Evolutionary conservation across 2,797 vertebrate species (phyloP), one percentile per base, ranked within the genome.

Genomic region (Hydrocynus forskahlii): DNA sequence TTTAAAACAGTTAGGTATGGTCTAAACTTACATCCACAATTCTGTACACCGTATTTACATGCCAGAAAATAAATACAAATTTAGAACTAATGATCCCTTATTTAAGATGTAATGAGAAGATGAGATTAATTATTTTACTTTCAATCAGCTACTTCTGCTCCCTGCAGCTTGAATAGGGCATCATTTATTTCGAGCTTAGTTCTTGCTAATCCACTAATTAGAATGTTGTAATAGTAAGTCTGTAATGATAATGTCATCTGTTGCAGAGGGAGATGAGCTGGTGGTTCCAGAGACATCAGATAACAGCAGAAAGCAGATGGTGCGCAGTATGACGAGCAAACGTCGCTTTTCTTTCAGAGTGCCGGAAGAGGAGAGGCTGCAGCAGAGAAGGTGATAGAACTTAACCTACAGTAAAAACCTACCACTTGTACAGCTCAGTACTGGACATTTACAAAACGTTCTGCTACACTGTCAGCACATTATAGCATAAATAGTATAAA

Each of bases 281-380:
- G 97, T 99, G 14, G 97, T 99, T 84, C 98, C 98, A 0, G 98
- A 99, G 91, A 99, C 97, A 0, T 98, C 97, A 0, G 97, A 99
- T 91, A 97, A 97, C 90, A 99, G 97, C 91, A 94, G 97, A 87
- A 99, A 99, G 90, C 98, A 99, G 92, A 96, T 99, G 97, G 97
- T 99, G 82, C 96, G 98, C 87, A 99, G 95, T 91, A 95, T 97
- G 88, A 97, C 96, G 91, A 99, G 97, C 91, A 99, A 99, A 91
- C 94, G 98, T 2, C 96, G 97, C 81, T 99, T 97, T 84, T 99
- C 98, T 25, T 99, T 99, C 94, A 92, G 97, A 67, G 96, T 99
- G 60, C 98, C 98, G 0, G 98, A 99, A 86, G 98, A 99, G 75
- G 98, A 99, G 86, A 93, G 97, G 72, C 94, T 97, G 83, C 97